Evolutionary conservation across 2,888 invertebrate species (phyloP), one percentile per base, ranked within the genome.

Genomic region (Macropis europaea): DNA sequence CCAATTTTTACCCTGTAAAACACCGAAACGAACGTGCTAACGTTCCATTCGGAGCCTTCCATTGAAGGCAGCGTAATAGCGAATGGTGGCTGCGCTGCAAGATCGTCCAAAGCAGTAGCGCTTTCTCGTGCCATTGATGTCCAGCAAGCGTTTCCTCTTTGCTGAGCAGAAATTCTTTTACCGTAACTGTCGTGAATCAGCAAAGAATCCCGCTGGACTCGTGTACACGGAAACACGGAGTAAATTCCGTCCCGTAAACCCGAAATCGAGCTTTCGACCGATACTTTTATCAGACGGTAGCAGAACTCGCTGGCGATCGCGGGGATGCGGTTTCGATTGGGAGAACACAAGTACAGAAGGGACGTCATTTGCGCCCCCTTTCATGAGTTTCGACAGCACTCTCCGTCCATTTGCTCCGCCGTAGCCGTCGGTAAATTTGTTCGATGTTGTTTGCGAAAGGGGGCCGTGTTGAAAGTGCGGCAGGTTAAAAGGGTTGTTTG

Each of bases 371-470:
- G 54, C 22, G 48, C 36, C 19, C 53, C 47, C 40, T 36, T n/a
- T 6, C 48, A 40, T 40, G 54, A 66, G 66, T 64, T 64, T 56
- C 50, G 15, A 7, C 30, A n/a, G n/a, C n/a, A n/a, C n/a, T n/a
- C n/a, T n/a, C n/a, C 26, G 60, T 13, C 26, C 48, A 38, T 24
- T 15, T 43, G 28, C 24, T 42, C 30, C 48, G 11, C 11, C 2
- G 43, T 42, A 50, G 56, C 48, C 48, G 64, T 64, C 40, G 56
- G 68, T 50, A 64, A 68, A 68, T 66, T 66, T 60, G 68, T 68
- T 68, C 68, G 56, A 68, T 64, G 66, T 42, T 68, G 48, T 68
- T 66, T 68, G 56, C 48, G 28, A 36, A 15, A 36, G 36, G 15
- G 13, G 15, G 36, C 13, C 15, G 36, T 64, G 66, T 64, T 64